A percentile compares a stretch with the other conserved stretches of the same genome.
Conservation (phyloP, 2,888 invertebrate genomes). For the Spisula solida region DNA sequence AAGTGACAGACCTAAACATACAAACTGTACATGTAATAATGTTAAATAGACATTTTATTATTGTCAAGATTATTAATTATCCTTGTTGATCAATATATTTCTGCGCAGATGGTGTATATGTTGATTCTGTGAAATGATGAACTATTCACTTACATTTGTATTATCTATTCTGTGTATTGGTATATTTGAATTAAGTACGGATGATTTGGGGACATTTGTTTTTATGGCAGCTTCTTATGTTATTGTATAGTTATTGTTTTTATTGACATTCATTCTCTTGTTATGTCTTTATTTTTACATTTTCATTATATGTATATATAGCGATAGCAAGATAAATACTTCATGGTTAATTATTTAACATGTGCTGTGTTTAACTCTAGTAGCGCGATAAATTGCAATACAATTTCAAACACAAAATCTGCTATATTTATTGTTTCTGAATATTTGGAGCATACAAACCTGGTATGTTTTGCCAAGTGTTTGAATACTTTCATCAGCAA, state of each 20-base stretch:
- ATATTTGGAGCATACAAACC: no score
- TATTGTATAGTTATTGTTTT: conserved; percentile 25
- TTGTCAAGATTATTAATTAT: neutral
- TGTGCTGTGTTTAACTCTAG: no score
- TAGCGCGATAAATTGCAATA: no score
- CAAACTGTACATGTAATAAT: neutral
- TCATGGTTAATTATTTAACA: no score
- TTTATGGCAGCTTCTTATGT: conserved; percentile 28
- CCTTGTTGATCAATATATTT: neutral
- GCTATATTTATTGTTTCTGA: no score
- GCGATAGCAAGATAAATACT: neutral
- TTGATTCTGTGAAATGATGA: neutral
- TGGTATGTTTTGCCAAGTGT: no score
- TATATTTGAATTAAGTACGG: neutral
- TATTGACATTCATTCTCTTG: neutral
- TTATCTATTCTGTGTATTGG: neutral
- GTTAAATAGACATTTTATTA: neutral
- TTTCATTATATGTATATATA: neutral
- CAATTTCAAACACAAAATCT: no score
- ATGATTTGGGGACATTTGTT: conserved; percentile 1
- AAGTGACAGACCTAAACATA: neutral
- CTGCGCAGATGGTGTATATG: neutral
- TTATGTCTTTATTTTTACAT: neutral
- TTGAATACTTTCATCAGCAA: no score
- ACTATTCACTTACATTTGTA: neutral